Percentiles rank a stretch among this genome's conserved stretches.
phyloP scores from a whole-genome alignment of 2,888 invertebrate genomes.

The Eurytoma californica region DNA sequence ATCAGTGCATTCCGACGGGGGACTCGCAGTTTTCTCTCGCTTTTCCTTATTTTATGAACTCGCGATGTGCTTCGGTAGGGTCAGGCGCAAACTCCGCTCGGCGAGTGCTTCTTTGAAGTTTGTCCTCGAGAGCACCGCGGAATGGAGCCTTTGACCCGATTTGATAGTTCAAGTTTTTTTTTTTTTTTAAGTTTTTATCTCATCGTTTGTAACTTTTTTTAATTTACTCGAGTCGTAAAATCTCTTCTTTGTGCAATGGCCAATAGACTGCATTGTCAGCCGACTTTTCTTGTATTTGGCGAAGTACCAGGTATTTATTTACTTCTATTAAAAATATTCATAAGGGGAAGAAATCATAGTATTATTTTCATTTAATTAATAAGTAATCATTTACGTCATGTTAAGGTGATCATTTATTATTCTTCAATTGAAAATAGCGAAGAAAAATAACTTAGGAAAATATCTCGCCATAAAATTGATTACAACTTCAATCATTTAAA shows the following conservation, averaged over 20 bases:
- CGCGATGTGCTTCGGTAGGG: neutral
- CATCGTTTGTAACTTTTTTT: neutral
- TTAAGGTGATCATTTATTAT: too few relatives aligned
- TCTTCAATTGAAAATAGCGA: too few relatives aligned
- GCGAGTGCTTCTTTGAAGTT: neutral
- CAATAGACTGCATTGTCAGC: neutral
- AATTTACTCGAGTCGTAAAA: neutral
- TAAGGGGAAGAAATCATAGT: too few relatives aligned
- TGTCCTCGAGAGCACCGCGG: neutral
- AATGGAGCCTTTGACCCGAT: conserved; percentile 24
- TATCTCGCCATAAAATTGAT: too few relatives aligned
- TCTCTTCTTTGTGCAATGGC: conserved; percentile 4
- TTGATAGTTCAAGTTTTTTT: neutral
- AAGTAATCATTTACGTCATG: neutral
- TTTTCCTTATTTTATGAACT: neutral
- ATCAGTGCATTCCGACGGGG: conserved; percentile 31
- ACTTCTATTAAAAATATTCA: neutral
- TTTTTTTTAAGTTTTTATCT: conserved; percentile 25
- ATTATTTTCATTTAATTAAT: neutral
- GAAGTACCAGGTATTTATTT: conserved; percentile 50
- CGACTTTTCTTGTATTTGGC: conserved; percentile 37
- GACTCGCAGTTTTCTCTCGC: neutral
- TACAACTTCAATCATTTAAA: too few relatives aligned
- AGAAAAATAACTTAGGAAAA: too few relatives aligned
- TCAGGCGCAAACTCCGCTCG: neutral